Evolutionary conservation across 2,113 vertebrate species (phyloP).

Genomic region (Oryctolagus cuniculus): mOryCun1.1 NC_091436.1:143658501-143659000

Average conservation of each 20-base stretch:
- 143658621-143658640: too few species aligned
- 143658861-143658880: slow-evolving; percentile 21
- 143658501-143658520: too few species aligned
- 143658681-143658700: too few species aligned
- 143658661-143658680: too few species aligned
- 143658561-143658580: too few species aligned
- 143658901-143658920: neutral
- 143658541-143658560: too few species aligned
- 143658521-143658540: too few species aligned
- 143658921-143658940: neutral
- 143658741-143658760: slow-evolving; percentile 81
- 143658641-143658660: too few species aligned
- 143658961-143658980: neutral
- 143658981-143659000: neutral
- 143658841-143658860: slow-evolving; percentile 61
- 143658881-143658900: neutral
- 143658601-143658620: too few species aligned
- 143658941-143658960: neutral
- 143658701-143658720: slow-evolving; percentile 75
- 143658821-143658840: slow-evolving; percentile 67
- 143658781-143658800: slow-evolving; percentile 28
- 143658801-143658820: neutral
- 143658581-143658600: too few species aligned
- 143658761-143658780: slow-evolving; percentile 57
- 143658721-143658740: slow-evolving; percentile 71